These are phyloP conservation scores for Thereva nobilitata DNA, from an alignment of 2,888 invertebrate species.

Conservation along the genomic window DNA sequence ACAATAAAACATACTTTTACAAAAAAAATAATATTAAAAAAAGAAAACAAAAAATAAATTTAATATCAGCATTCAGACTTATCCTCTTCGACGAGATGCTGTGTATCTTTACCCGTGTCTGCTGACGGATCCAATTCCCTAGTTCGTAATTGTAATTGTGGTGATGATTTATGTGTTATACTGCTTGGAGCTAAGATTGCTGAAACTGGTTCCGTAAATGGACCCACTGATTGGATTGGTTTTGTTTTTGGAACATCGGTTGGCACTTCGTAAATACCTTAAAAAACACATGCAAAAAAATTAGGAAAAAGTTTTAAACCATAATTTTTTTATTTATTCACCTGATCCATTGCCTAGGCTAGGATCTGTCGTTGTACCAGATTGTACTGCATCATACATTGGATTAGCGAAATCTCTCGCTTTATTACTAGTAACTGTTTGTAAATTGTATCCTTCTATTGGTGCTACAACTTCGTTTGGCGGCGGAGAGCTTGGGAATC, in stretches of 20 bases:
- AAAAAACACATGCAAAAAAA: slow-evolving; percentile 46
- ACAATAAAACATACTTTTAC: slow-evolving; percentile 33
- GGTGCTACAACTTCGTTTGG: slow-evolving; percentile 58
- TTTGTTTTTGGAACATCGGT: slow-evolving; percentile 72
- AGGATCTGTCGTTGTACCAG: slow-evolving; percentile 63
- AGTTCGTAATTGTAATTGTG: slow-evolving; percentile 73
- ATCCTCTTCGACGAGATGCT: slow-evolving; percentile 84
- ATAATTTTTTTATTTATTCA: slow-evolving; percentile 46
- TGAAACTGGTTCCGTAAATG: slow-evolving; percentile 66
- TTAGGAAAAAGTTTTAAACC: too few species aligned
- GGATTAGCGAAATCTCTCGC: slow-evolving; percentile 95
- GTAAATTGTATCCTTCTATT: slow-evolving; percentile 78
- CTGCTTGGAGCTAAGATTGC: slow-evolving; percentile 82
- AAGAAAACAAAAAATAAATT: slow-evolving; percentile 45
- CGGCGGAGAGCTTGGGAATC: slow-evolving; percentile 60
- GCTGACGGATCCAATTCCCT: slow-evolving; percentile 80
- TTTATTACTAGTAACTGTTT: slow-evolving; percentile 72
- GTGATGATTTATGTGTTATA: slow-evolving; percentile 77
- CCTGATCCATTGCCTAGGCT: slow-evolving; percentile 66
- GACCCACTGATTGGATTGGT: slow-evolving; percentile 57
- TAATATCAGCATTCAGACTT: slow-evolving; percentile 64
- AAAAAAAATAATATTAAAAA: slow-evolving; percentile 36
- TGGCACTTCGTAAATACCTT: slow-evolving; percentile 81
- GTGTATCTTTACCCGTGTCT: slow-evolving; percentile 90
- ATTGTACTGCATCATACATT: slow-evolving; percentile 91